Evolutionary conservation across 1,140 invertebrate genomes (phyloP).

Genomic region (Heliothis subflexa): DNA sequence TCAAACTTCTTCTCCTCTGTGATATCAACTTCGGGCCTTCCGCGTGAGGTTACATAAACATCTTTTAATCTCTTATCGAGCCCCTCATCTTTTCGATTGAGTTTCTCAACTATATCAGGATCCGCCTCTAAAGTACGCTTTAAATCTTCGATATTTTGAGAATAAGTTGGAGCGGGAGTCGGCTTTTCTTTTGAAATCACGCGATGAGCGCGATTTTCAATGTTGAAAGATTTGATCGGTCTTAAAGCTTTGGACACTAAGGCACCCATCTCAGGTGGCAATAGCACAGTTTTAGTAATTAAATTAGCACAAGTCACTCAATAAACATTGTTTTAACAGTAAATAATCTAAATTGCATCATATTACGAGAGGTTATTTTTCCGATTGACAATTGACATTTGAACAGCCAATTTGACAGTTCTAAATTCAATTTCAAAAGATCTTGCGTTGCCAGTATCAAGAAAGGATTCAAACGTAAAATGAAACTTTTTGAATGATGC

Average conservation of each 20-base stretch:
- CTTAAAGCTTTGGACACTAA: constrained; percentile 76
- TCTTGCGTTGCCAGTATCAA: not conserved
- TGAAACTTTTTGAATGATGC: not conserved
- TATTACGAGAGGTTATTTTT: constrained; percentile 52
- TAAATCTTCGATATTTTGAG: constrained; percentile 87
- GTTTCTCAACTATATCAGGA: constrained; percentile 87
- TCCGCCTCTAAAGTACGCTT: constrained; percentile 87
- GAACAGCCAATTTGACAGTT: constrained; percentile 39
- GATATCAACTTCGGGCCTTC: constrained; percentile 75
- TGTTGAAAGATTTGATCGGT: constrained; percentile 87
- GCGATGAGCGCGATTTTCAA: constrained; percentile 90
- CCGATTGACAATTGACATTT: constrained; percentile 16
- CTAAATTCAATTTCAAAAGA: not conserved
- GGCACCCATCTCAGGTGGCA: constrained; percentile 83
- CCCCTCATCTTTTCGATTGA: constrained; percentile 86
- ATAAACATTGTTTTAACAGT: constrained; percentile 39
- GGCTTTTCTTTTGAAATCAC: constrained; percentile 90
- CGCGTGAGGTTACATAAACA: constrained; percentile 89
- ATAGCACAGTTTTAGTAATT: constrained; percentile 56
- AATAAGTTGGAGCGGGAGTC: constrained; percentile 88
- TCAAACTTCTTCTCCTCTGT: constrained; percentile 61
- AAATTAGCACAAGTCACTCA: not conserved
- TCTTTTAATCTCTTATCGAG: constrained; percentile 88
- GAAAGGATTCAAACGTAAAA: not conserved
- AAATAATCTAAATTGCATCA: constrained; percentile 44